Evolutionary conservation across 1,140 invertebrate genomes (phyloP).

Genomic region (Globodera ellingtonae): DNA sequence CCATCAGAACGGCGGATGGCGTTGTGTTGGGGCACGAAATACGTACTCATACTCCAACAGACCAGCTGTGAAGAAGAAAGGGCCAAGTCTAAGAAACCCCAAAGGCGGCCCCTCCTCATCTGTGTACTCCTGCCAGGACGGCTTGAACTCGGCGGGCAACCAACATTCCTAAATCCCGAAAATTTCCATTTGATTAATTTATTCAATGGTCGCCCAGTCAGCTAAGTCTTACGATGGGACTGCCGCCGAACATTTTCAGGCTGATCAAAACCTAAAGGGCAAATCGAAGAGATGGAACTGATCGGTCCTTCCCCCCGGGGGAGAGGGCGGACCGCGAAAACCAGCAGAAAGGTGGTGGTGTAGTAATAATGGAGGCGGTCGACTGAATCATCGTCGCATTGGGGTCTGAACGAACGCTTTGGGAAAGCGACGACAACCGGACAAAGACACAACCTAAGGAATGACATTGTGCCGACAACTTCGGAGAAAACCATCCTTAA

Average conservation of each 20-base stretch:
- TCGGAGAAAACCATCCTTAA: constrained; percentile 63
- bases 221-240: constrained; percentile 40
- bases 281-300: not conserved
- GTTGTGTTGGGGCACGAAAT: constrained; percentile 52
- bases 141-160: constrained; percentile 62
- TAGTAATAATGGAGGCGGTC: constrained; percentile 62
- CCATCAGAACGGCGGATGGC: constrained; percentile 39
- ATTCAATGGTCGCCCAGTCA: no score
- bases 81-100: not conserved
- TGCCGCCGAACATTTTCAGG: constrained; percentile 65
- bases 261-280: constrained; percentile 57
- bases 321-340: constrained; percentile 51
- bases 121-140: constrained; percentile 63
- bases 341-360: constrained; percentile 59
- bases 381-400: constrained; percentile 64
- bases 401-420: not conserved
- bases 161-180: constrained; percentile 48
- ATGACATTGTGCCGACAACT: constrained; percentile 64
- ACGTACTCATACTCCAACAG: constrained; percentile 61
- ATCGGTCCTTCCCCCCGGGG: no score
- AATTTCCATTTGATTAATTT: no score
- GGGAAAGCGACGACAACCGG: not conserved
- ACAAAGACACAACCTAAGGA: constrained; percentile 52
- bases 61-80: constrained; percentile 63
- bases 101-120: not conserved